Conservation (phyloP, 2,888 invertebrate genomes). For the Anodontia alba region DNA sequence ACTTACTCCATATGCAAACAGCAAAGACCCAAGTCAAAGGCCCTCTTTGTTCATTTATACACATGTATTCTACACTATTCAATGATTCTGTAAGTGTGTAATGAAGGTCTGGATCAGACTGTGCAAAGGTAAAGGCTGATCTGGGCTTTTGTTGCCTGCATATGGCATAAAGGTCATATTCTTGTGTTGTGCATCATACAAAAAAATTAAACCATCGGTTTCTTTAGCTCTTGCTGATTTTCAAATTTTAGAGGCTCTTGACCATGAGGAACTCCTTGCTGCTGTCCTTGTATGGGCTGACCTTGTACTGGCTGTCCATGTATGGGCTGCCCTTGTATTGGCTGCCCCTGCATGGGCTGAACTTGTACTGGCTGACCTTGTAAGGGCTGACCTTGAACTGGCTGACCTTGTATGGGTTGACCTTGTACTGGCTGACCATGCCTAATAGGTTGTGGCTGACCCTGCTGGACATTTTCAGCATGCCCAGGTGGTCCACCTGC, state of each 20-base stretch:
- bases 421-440: slow-evolving; percentile 27
- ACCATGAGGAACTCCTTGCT: slow-evolving; percentile 20
- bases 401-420: slow-evolving; percentile 19
- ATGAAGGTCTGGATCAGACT: no score
- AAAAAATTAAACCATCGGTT: neutral
- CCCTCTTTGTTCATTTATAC: no score
- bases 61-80: no score
- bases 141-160: no score
- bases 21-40: no score
- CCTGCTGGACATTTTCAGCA: slow-evolving; percentile 6
- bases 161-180: no score
- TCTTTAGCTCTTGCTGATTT: slow-evolving; percentile 20
- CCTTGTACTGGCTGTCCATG: slow-evolving; percentile 15
- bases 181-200: no score
- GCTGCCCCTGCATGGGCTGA: slow-evolving; percentile 14
- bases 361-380: slow-evolving; percentile 18
- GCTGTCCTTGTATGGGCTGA: slow-evolving; percentile 9
- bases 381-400: slow-evolving; percentile 1
- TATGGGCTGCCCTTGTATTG: slow-evolving; percentile 15
- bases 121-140: no score
- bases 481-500: slow-evolving; percentile 1
- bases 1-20: no score
- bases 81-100: no score
- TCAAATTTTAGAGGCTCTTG: slow-evolving; percentile 41
- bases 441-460: slow-evolving; percentile 8